Conservation (phyloP, 2,113 vertebrate genomes). For the Trogon melanurus region DNA sequence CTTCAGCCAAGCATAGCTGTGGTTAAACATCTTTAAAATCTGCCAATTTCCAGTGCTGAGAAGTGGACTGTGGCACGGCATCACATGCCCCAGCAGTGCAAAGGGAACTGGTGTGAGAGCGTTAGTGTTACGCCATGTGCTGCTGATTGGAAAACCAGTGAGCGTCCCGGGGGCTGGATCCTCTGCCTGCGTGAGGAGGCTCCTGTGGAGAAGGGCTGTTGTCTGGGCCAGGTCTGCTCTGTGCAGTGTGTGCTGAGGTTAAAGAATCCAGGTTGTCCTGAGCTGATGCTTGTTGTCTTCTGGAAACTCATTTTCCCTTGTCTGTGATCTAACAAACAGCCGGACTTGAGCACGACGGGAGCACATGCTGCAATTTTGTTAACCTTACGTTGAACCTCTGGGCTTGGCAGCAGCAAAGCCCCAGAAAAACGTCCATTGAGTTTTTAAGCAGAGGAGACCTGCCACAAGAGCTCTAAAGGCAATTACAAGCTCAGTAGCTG, state of each 20-base stretch:
- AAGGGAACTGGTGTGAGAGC: background rate
- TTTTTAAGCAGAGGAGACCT: background rate
- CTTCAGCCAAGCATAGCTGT: background rate
- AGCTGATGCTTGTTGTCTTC: background rate
- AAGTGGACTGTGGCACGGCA: background rate
- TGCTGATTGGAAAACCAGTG: background rate
- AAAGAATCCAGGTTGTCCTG: background rate
- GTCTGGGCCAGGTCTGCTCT: background rate
- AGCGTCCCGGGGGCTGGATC: background rate
- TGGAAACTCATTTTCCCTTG: background rate
- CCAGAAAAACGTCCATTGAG: background rate
- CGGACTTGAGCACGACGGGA: background rate
- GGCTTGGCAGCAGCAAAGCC: constrained; percentile 23
- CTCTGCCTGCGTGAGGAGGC: background rate
- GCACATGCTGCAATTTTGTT: constrained; percentile 9
- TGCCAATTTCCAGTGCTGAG: background rate
- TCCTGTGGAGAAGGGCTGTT: background rate
- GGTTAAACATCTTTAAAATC: background rate
- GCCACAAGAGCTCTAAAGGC: background rate
- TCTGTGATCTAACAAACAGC: background rate
- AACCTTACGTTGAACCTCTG: constrained; percentile 41
- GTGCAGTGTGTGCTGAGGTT: background rate
- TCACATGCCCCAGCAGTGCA: background rate
- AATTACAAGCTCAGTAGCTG: background rate
- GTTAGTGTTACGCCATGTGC: background rate